Conservation (phyloP, 2,113 vertebrate species). For the Neotragus moschatus region DNA sequence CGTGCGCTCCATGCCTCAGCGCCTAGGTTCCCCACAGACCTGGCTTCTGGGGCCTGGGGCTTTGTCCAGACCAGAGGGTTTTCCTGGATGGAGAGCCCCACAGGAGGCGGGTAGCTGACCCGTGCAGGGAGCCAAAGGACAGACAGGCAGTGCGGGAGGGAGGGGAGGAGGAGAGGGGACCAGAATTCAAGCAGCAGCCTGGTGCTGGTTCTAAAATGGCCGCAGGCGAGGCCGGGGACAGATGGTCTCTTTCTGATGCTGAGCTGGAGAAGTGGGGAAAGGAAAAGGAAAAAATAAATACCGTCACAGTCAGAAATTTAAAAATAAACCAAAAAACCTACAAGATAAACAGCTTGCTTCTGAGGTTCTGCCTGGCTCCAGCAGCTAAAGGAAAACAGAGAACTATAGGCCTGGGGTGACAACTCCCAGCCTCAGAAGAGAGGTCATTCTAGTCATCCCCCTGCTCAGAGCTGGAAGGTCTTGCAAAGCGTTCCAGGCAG, state of each 20-base stretch:
- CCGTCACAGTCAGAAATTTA: conserved; percentile 58
- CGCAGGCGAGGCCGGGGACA: conserved; percentile 51
- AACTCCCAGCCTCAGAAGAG: background rate
- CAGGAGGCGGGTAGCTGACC: background rate
- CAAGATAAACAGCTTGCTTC: conserved; percentile 66
- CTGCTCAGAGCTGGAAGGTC: background rate
- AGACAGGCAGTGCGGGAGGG: background rate
- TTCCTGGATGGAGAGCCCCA: background rate
- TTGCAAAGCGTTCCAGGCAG: background rate
- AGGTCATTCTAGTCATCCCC: background rate
- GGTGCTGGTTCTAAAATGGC: conserved; percentile 58
- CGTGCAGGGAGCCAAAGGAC: background rate
- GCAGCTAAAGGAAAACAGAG: background rate
- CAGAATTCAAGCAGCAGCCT: conserved; percentile 19
- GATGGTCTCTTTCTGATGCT: conserved; percentile 66
- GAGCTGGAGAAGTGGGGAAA: conserved; percentile 47
- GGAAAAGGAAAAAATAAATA: conserved; percentile 66
- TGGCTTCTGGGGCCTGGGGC: background rate
- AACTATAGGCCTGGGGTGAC: background rate
- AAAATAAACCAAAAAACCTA: conserved; percentile 67
- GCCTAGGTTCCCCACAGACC: background rate
- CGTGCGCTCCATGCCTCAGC: background rate
- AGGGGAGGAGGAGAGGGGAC: background rate
- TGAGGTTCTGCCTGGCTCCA: background rate
- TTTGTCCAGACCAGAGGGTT: background rate